Evolutionary conservation across 2,797 vertebrate genomes (phyloP).

Genomic region (Acestrorhynchus altus): DNA sequence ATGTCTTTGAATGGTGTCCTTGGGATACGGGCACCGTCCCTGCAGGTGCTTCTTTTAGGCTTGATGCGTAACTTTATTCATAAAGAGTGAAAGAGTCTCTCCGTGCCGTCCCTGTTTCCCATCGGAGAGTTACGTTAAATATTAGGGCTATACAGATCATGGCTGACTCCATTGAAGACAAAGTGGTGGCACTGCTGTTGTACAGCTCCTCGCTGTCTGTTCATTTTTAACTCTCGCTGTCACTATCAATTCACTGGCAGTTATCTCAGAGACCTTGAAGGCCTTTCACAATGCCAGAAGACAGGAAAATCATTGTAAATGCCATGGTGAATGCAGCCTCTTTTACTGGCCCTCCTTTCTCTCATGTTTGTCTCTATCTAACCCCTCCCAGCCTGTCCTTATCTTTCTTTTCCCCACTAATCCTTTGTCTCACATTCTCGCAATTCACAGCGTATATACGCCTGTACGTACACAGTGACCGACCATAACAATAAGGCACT

Average conservation of each 20-base stretch:
- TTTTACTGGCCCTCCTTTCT: neutral
- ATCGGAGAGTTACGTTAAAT: slow-evolving; percentile 44
- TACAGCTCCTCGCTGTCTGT: slow-evolving; percentile 40
- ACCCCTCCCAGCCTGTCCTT: neutral
- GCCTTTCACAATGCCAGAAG: slow-evolving; percentile 48
- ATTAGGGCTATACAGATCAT: slow-evolving; percentile 40
- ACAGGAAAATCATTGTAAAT: slow-evolving; percentile 50
- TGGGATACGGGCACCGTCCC: neutral
- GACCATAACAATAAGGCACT: no score
- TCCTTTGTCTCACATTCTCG: slow-evolving; percentile 1
- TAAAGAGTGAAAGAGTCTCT: neutral
- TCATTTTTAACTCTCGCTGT: slow-evolving; percentile 43
- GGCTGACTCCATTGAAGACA: slow-evolving; percentile 49
- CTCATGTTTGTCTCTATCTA: neutral
- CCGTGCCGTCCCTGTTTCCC: slow-evolving; percentile 8
- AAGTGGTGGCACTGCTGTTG: slow-evolving; percentile 34
- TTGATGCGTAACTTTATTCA: slow-evolving; percentile 11
- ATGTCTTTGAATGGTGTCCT: neutral
- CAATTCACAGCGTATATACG: no score
- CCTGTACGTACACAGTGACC: no score
- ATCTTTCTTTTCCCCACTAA: slow-evolving; percentile 2
- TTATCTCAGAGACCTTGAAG: slow-evolving; percentile 56
- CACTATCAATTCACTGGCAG: slow-evolving; percentile 49
- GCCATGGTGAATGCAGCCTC: slow-evolving; percentile 36
- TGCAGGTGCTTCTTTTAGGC: neutral